Base-by-base conservation (phyloP, 2,113 vertebrate species). In the Aix galericulata region DNA sequence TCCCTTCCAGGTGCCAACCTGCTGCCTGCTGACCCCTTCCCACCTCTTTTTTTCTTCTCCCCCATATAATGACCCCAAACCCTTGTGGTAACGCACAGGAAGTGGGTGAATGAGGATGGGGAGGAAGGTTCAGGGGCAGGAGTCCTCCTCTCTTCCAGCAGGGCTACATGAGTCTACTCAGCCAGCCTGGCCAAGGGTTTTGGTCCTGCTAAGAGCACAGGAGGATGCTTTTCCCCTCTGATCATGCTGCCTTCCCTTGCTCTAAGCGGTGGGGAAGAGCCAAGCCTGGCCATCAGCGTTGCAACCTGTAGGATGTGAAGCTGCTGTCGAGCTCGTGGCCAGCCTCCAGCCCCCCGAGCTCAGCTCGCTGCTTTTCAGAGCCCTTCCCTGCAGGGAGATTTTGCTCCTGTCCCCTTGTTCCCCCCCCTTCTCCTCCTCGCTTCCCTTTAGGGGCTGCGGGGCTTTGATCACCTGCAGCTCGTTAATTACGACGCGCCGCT, bases 381-480 rank as follows among this genome's bases (percentile, higher is more conserved):
- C 67, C 1, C 9, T 29, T 44, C 18, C 88, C 78, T 6, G 31
- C 0, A 2, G 48, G 66, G 64, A 72, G 58, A 20, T n/a, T 93
- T 96, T 32, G 1, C 64, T 67, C 50, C 76, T 32, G 15, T 75
- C 21, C 31, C 40, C 52, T 67, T 4, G 0, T 38, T 79, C 53
- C 58, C 80, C 5, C 17, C 4, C 1, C 7, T 0, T 9, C 1
- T 0, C 42, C 13, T 32, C 88, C 93, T 92, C 86, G 80, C 83
- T 86, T 32, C 25, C 79, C 50, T 62, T n/a, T 34, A 3, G 52
- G 9, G 21, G 67, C 73, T 29, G 44, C 44, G 8, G 64, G 81
- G 74, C 22, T 93, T 89, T 80, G 71, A 88, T 94, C 94, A 94
- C 93, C 93, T 95, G 93, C 59, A 2, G 89, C 46, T 89, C 17